Evolutionary conservation across 1,140 invertebrate genomes (phyloP).

Genomic region (Hycleus phaleratus): DNA sequence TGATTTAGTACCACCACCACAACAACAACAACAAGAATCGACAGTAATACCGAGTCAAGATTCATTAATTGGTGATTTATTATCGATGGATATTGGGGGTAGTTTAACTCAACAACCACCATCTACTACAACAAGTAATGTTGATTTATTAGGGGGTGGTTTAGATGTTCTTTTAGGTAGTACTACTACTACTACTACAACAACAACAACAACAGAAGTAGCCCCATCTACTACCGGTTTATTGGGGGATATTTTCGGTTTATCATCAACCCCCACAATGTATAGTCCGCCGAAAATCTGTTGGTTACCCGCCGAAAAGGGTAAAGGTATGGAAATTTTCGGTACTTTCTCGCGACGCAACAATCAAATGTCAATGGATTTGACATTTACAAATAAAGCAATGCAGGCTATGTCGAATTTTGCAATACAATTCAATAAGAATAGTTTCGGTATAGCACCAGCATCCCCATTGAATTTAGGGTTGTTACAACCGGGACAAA

Average conservation of each 20-base stretch:
- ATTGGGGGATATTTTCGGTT: slow-evolving; percentile 87
- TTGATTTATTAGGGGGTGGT: slow-evolving; percentile 74
- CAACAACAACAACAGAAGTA: slow-evolving; percentile 42
- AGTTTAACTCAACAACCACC: slow-evolving; percentile 46
- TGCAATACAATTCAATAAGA: slow-evolving; percentile 98
- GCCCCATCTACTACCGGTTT: slow-evolving; percentile 56
- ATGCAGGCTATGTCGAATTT: slow-evolving; percentile 96
- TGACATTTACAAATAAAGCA: slow-evolving; percentile 95
- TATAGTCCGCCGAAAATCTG: slow-evolving; percentile 77
- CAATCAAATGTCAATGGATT: slow-evolving; percentile 89
- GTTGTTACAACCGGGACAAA: slow-evolving; percentile 78
- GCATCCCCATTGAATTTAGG: slow-evolving; percentile 72
- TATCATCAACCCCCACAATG: slow-evolving; percentile 55
- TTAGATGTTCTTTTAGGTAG: slow-evolving; percentile 70
- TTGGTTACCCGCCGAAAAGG: slow-evolving; percentile 91
- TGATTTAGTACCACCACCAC: slow-evolving; percentile 23
- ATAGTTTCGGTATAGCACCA: slow-evolving; percentile 93
- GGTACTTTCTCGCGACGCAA: slow-evolving; percentile 89
- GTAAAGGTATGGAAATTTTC: slow-evolving; percentile 95
- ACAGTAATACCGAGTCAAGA: slow-evolving; percentile 85
- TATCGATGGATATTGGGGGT: slow-evolving; percentile 89
- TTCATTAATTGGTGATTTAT: slow-evolving; percentile 91
- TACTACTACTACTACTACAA: slow-evolving; percentile 20
- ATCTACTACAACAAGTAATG: slow-evolving; percentile 43
- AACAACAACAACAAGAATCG: slow-evolving; percentile 39